Conservation (phyloP, 2,797 vertebrate genomes). For the Crenuchus spilurus region DNA sequence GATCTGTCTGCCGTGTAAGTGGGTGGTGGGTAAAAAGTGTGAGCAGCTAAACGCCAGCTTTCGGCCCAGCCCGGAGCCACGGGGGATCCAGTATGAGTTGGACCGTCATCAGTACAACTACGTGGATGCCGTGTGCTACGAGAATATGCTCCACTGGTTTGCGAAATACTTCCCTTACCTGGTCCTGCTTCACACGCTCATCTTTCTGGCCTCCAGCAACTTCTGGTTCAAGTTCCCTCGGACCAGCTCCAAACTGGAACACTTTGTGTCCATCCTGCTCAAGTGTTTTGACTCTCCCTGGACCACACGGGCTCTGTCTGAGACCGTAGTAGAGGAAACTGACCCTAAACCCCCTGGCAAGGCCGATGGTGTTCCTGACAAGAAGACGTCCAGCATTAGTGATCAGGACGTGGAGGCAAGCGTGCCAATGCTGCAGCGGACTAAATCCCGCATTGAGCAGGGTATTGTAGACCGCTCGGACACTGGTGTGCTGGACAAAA, state of each 20-base stretch:
- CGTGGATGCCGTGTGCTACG: conserved; percentile 94
- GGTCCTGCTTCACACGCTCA: conserved; percentile 95
- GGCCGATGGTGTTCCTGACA: conserved; percentile 91
- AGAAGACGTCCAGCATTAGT: conserved; percentile 88
- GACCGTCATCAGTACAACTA: conserved; percentile 99
- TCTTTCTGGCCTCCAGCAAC: conserved; percentile 96
- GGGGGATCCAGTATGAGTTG: conserved; percentile 90
- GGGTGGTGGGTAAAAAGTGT: conserved; percentile 88
- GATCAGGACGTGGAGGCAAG: conserved; percentile 94
- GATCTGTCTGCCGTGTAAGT: conserved; percentile 98
- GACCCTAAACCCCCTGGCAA: conserved; percentile 92
- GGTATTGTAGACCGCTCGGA: conserved; percentile 95
- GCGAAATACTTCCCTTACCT: conserved; percentile 98
- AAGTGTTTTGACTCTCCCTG: conserved; percentile 98
- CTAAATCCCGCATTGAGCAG: conserved; percentile 93
- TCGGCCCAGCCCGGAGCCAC: conserved; percentile 76
- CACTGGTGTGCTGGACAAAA: conserved; percentile 95
- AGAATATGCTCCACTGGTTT: conserved; percentile 97
- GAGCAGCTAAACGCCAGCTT: conserved; percentile 68
- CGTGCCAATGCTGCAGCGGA: conserved; percentile 95
- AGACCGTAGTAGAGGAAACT: conserved; percentile 96
- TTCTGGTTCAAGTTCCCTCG: conserved; percentile 99
- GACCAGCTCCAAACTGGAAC: conserved; percentile 97
- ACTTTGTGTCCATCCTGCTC: conserved; percentile 96
- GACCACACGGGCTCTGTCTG: conserved; percentile 95